Percentiles rank a stretch among this genome's conserved stretches.
These are phyloP conservation scores for Platyscapa corneri DNA, from an alignment of 1,140 invertebrate genomes.

Conservation along the genomic window DNA sequence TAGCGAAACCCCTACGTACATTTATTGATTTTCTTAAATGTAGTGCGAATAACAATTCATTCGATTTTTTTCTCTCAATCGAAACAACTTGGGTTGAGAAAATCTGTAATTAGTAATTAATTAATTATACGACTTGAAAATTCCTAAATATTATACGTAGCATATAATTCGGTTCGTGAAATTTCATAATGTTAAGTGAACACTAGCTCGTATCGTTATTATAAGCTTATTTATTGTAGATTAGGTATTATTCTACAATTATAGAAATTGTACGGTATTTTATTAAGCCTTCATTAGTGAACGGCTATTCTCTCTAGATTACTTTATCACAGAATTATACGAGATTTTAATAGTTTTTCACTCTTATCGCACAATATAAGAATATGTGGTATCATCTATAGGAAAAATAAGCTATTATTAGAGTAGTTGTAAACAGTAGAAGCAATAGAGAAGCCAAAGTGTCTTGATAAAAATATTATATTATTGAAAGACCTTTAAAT, in stretches of 20 bases:
- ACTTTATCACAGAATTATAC: slow-evolving; percentile 53
- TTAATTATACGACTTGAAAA: slow-evolving; percentile 13
- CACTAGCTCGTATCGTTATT: not conserved
- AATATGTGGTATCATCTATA: slow-evolving; percentile 1
- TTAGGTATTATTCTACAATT: slow-evolving; percentile 23
- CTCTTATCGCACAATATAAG: not conserved
- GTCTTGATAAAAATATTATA: slow-evolving; percentile 32
- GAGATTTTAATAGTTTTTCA: slow-evolving; percentile 35
- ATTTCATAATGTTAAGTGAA: not conserved
- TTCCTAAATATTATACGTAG: slow-evolving; percentile 26
- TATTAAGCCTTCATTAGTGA: slow-evolving; percentile 4
- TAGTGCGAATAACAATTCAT: slow-evolving; percentile 23
- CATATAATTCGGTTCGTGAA: slow-evolving; percentile 32
- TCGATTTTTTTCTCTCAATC: slow-evolving; percentile 29
- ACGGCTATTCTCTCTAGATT: slow-evolving; percentile 33
- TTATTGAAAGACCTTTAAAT: slow-evolving; percentile 31
- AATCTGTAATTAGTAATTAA: not conserved
- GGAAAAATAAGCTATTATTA: slow-evolving; percentile 22
- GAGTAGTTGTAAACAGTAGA: slow-evolving; percentile 20
- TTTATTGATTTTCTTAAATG: slow-evolving; percentile 21
- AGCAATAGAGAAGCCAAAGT: slow-evolving; percentile 41
- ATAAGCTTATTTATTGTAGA: not conserved
- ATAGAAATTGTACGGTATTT: slow-evolving; percentile 21
- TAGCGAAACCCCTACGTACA: slow-evolving; percentile 30
- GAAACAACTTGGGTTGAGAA: not conserved